Evolutionary conservation across 1,140 invertebrate genomes (phyloP), one percentile per base, ranked within the genome.

Genomic region (Drosophila bocki): DNA sequence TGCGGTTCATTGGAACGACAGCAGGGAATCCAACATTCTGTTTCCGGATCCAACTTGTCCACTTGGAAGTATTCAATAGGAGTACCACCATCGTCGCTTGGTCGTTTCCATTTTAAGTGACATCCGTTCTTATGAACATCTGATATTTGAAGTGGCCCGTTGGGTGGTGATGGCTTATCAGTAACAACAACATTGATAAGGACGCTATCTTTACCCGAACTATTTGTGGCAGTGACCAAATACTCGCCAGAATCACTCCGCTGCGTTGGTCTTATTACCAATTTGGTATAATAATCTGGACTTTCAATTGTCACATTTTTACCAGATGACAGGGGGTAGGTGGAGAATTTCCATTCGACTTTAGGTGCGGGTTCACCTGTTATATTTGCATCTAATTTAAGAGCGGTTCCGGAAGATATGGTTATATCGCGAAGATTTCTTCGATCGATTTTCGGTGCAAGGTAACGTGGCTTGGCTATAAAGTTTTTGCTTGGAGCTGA

Each of bases 381-480:
- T 47, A 99, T 96, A 75, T 96, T 96, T 3, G 97, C 97, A 83
- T 99, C 98, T 82, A 98, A 96, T 93, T 98, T 98, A n/a, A 99
- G 94, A 37, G 97, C 95, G 7, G 97, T 96, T 35, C 98, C 98
- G 63, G 97, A 96, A n/a, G 97, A 98, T 45, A 99, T 93, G 0
- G 96, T 98, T 35, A 99, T 94, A 90, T 98, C 97, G 44, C 96
- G 95, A 11, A 99, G 94, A 90, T 98, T 98, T 62, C 97, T 95
- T 51, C 98, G 95, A 93, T 99, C 98, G 93, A 99, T 99, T 94
- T 97, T 98, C 35, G 99, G 99, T 63, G 97, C 96, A 93, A 99
- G 93, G 94, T 96, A 98, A 60, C 97, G 95, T 13, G 98, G 97
- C 93, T 99, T 99, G 50, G 98, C 98, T 72, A 95, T 95, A 88